Evolutionary conservation across 2,113 vertebrate genomes (phyloP).

Genomic region (Osmerus mordax): DNA sequence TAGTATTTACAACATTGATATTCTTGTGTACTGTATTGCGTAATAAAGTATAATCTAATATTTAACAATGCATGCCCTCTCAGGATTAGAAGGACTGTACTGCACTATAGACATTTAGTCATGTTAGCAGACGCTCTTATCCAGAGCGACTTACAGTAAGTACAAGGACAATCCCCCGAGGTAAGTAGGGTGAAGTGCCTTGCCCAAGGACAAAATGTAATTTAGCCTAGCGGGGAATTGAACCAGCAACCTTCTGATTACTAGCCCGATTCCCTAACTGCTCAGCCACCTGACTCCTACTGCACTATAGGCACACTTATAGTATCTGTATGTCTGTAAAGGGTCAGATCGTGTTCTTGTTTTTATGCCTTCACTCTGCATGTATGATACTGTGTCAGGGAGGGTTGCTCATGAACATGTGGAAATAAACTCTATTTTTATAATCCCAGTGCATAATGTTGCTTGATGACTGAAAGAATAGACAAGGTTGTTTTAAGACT

Average conservation of each 20-base stretch:
- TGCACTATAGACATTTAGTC: not conserved
- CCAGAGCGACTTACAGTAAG: too few species aligned
- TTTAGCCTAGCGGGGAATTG: too few species aligned
- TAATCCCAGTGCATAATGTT: conserved; percentile 11
- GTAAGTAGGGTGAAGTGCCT: too few species aligned
- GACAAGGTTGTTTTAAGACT: not conserved
- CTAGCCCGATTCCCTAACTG: too few species aligned
- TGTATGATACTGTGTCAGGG: conserved; percentile 3
- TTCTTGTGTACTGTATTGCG: not conserved
- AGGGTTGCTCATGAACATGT: not conserved
- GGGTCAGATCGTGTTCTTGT: not conserved
- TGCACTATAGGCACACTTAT: not conserved
- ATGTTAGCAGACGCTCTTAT: too few species aligned
- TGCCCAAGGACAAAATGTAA: too few species aligned
- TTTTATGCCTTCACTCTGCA: not conserved
- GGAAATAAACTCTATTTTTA: conserved; percentile 38
- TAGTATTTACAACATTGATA: not conserved
- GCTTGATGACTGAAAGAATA: not conserved
- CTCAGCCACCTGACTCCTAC: not conserved
- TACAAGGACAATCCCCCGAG: too few species aligned
- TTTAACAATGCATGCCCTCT: not conserved
- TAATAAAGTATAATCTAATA: not conserved
- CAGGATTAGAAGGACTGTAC: not conserved
- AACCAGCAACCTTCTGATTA: too few species aligned
- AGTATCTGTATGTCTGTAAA: not conserved